Conservation (phyloP, 1,140 invertebrate genomes). For the Globodera ellingtonae region DNA sequence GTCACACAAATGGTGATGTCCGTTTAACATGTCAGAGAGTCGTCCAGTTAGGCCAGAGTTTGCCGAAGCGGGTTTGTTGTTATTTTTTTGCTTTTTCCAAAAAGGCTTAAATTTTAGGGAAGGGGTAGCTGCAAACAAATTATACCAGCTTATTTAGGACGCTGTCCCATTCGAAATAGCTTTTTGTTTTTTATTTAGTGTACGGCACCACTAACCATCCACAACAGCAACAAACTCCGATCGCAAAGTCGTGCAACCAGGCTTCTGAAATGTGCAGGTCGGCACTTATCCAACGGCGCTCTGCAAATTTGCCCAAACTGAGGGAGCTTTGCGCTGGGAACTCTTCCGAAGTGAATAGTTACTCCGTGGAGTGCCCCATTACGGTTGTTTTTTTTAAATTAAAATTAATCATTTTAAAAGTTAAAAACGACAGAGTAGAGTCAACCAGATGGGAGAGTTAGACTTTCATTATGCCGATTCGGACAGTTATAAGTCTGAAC, state of each 20-base stretch:
- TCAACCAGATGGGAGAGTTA: slow-evolving; percentile 54
- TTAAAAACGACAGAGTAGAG: slow-evolving; percentile 30
- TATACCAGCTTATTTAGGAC: neutral
- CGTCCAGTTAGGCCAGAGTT: slow-evolving; percentile 26
- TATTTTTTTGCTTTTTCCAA: neutral
- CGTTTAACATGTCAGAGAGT: neutral
- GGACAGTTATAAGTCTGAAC: slow-evolving; percentile 48
- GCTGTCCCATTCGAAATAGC: neutral
- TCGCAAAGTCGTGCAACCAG: neutral
- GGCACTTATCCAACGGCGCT: slow-evolving; percentile 58
- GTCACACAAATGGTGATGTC: neutral
- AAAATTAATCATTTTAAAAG: slow-evolving; percentile 8
- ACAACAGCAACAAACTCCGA: neutral
- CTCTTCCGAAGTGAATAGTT: slow-evolving; percentile 29
- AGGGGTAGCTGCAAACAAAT: neutral
- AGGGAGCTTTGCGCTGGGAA: slow-evolving; percentile 42
- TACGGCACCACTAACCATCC: neutral
- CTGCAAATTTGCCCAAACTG: slow-evolving; percentile 58
- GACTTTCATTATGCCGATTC: slow-evolving; percentile 58
- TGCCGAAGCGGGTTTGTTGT: slow-evolving; percentile 36
- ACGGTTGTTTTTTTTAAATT: neutral
- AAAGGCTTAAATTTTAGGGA: neutral
- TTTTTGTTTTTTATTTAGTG: slow-evolving; percentile 8
- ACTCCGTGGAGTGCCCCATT: slow-evolving; percentile 1
- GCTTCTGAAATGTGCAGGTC: slow-evolving; percentile 48